Evolutionary conservation across 2,797 vertebrate species (phyloP), one percentile per base, ranked within the genome.

Genomic region (Loriculus beryllinus): DNA sequence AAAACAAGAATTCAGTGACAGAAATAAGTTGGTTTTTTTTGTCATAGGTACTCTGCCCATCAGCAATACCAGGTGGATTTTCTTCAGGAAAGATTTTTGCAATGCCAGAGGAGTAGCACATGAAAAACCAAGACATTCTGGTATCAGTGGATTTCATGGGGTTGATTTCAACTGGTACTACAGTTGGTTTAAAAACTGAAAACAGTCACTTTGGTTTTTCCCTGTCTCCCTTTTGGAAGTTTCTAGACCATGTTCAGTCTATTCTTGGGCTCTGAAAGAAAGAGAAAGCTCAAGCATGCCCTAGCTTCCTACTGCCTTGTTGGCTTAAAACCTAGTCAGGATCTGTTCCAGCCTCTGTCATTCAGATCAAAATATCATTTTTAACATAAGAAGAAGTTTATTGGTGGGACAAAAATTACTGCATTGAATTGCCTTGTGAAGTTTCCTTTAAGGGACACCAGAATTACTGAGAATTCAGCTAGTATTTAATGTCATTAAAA

Each of bases 1-100:
- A 72, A 90, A 93, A 76, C 31, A 88, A 67, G 86, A 77, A 88
- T 92, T 76, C 82, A 72, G 35, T 56, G 78, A 48, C 63, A 82
- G 65, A 72, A 51, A 57, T 40, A 86, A 83, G 54, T 22, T 88
- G 40, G 11, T 39, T 0, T 12, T 88, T 93, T 94, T 77, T 83
- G 26, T 86, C 16, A 5, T 31, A 49, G n/a, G 35, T 78, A 40
- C n/a, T 88, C 48, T 72, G 10, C 37, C 22, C 35, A 82, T 28
- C 35, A 88, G 37, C 39, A 83, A 37, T 47, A 56, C 22, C 25
- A 48, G 29, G 40, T 49, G 22, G 14, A 26, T 71, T 81, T 91
- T 93, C 49, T 57, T 90, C 42, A 47, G 67, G 65, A 68, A 42
- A 45, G 29, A 4, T 63, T 70, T 67, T 78, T 59, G 14, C 18